These are phyloP conservation scores for Dendropsophus ebraccatus DNA, from an alignment of 2,113 vertebrate species.

Conservation along the genomic window DNA sequence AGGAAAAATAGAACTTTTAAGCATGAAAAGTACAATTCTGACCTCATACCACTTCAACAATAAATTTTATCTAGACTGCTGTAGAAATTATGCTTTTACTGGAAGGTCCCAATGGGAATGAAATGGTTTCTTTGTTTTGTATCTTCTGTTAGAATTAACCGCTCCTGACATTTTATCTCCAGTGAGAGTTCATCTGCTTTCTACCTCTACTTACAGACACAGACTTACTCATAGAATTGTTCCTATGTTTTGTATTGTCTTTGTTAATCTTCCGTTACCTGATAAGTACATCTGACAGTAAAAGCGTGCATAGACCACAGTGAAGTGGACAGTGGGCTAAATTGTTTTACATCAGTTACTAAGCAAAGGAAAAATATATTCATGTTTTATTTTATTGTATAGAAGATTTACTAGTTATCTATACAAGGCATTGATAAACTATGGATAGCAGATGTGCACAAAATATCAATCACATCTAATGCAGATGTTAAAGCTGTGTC, in stretches of 20 bases:
- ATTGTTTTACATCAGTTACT: neutral
- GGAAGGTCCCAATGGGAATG: constrained; percentile 8
- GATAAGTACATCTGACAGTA: neutral
- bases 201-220: neutral
- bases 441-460: neutral
- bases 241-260: neutral
- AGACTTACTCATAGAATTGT: neutral
- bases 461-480: too few relatives aligned
- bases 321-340: neutral
- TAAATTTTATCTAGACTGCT: neutral
- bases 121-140: constrained; percentile 22
- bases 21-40: neutral
- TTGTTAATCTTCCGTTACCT: neutral
- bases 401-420: neutral
- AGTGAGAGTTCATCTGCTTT: constrained; percentile 18
- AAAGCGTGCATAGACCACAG: neutral
- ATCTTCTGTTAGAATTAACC: constrained; percentile 28
- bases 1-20: neutral
- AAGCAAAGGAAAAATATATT: neutral
- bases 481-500: neutral
- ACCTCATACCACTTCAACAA: neutral
- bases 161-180: neutral
- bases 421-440: neutral
- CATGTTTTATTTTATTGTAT: neutral
- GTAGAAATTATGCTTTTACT: constrained; percentile 8